phyloP scores from a whole-genome alignment of 2,888 invertebrate genomes.

The Artemia sinica region DNA sequence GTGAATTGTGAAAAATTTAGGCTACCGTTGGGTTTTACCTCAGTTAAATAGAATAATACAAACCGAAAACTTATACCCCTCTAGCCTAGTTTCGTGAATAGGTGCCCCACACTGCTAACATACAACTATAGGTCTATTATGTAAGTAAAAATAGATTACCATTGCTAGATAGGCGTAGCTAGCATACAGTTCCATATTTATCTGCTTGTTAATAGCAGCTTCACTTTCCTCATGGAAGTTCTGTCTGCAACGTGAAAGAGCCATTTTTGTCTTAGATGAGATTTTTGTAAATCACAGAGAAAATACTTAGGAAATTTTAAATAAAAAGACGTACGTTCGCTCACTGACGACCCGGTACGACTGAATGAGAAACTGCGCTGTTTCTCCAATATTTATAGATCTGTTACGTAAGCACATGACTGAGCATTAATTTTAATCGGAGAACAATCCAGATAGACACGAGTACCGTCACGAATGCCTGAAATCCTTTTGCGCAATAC shows the following conservation, averaged over 20 bases:
- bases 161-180: constrained; percentile 32
- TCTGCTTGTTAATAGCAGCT: constrained; percentile 28
- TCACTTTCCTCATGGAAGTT: constrained; percentile 28
- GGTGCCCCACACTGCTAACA: too few relatives aligned
- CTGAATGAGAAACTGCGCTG: constrained; percentile 7
- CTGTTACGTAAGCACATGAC: neutral
- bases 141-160: constrained; percentile 29
- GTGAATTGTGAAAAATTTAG: too few relatives aligned
- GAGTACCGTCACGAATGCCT: too few relatives aligned
- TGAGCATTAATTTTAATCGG: too few relatives aligned
- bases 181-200: constrained; percentile 32
- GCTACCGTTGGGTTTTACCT: too few relatives aligned
- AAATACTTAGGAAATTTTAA: neutral
- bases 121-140: too few relatives aligned
- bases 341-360: constrained; percentile 9
- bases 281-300: neutral
- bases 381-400: neutral
- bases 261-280: constrained; percentile 25
- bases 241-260: constrained; percentile 29
- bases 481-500: too few relatives aligned
- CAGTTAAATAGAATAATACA: too few relatives aligned
- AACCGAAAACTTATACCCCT: too few relatives aligned
- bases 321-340: neutral
- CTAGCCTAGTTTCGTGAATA: too few relatives aligned
- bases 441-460: too few relatives aligned